Evolutionary conservation across 2,888 invertebrate species (phyloP).

Genomic region (Gastracanthus pulcherrimus): DNA sequence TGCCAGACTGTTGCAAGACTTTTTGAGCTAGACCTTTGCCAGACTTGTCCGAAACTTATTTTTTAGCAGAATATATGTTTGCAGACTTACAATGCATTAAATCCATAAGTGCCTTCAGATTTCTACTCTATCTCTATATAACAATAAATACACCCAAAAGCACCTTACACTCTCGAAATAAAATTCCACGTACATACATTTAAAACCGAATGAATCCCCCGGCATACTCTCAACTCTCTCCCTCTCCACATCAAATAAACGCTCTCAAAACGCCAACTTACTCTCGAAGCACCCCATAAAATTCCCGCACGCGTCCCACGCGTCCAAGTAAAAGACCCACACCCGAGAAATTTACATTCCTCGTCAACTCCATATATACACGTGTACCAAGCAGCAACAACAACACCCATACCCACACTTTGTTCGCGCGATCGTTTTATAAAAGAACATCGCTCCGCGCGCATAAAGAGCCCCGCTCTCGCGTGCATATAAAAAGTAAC

Average conservation of each 20-base stretch:
- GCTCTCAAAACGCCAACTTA: neutral
- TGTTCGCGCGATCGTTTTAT: neutral
- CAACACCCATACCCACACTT: neutral
- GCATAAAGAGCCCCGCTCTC: neutral
- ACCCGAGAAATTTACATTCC: neutral
- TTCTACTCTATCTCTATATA: too few species aligned
- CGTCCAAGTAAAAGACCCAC: neutral
- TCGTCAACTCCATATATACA: neutral
- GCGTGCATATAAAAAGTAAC: slow-evolving; percentile 57
- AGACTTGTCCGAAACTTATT: too few species aligned
- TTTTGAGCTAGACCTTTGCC: too few species aligned
- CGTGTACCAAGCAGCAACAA: neutral
- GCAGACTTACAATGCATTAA: too few species aligned
- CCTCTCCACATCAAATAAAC: neutral
- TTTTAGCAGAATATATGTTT: too few species aligned
- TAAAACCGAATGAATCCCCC: too few species aligned
- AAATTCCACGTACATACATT: too few species aligned
- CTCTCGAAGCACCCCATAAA: neutral
- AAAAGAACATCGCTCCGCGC: neutral
- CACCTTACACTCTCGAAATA: too few species aligned
- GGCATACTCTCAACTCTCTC: too few species aligned
- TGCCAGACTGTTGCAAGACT: too few species aligned
- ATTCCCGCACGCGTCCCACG: neutral
- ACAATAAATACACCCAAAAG: too few species aligned
- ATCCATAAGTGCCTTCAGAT: too few species aligned